phyloP scores from a whole-genome alignment of 2,113 vertebrate genomes.

The Neogale vison region DNA sequence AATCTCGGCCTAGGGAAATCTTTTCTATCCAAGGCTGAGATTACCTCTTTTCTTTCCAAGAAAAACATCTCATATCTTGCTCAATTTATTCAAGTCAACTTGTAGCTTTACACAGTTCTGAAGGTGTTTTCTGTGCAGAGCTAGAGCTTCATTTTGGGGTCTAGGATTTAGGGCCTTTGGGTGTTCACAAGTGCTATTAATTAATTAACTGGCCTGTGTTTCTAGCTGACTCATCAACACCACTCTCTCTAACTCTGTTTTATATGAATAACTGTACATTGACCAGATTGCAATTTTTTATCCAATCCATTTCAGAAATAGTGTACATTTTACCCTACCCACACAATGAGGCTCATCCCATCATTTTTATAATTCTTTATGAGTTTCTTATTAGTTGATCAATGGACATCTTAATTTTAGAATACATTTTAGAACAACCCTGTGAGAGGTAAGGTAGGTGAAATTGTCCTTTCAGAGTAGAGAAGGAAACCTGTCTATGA shows the following conservation, averaged over 20 bases:
- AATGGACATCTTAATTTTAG: neutral
- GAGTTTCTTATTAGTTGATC: neutral
- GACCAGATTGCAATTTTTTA: neutral
- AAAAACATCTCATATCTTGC: neutral
- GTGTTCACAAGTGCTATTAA: neutral
- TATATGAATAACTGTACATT: neutral
- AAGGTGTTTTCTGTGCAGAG: neutral
- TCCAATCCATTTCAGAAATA: neutral
- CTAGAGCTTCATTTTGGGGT: neutral
- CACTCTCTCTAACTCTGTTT: neutral
- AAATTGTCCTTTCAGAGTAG: neutral
- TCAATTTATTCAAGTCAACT: neutral
- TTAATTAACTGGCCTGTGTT: neutral
- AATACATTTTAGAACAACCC: neutral
- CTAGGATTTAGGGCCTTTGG: neutral
- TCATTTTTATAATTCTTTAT: neutral
- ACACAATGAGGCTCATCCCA: neutral
- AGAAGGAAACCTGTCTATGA: neutral
- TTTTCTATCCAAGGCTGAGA: neutral
- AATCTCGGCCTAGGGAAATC: neutral
- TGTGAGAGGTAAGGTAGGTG: neutral
- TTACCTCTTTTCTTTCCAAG: neutral
- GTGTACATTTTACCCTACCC: neutral
- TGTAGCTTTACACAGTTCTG: neutral
- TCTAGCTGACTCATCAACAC: neutral